These are phyloP conservation scores for Vultur gryphus DNA, from an alignment of 2,797 vertebrate genomes.

Conservation along the genomic window DNA sequence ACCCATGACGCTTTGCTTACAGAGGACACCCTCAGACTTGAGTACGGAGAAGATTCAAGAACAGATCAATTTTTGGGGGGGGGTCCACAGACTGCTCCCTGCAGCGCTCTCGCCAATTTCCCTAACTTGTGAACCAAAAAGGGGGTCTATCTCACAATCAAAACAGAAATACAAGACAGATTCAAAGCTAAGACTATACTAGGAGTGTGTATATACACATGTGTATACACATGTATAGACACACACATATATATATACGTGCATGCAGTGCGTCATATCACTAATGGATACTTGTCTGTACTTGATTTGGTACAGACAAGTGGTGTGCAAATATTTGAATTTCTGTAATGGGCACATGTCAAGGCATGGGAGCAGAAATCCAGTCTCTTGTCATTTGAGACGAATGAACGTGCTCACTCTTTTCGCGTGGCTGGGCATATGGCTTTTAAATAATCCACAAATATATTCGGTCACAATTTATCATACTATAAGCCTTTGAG, in stretches of 20 bases:
- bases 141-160: neutral
- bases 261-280: neutral
- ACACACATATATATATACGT: neutral
- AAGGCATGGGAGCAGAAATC: neutral
- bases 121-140: neutral
- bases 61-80: accelerated
- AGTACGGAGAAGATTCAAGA: neutral
- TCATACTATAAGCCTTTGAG: neutral
- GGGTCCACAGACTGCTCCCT: neutral
- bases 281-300: neutral
- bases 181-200: neutral
- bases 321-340: neutral
- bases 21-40: neutral
- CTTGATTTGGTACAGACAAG: no score
- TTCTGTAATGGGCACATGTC: neutral
- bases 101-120: neutral
- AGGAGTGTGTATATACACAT: neutral
- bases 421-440: neutral
- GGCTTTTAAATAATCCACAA: neutral
- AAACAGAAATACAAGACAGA: neutral
- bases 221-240: neutral
- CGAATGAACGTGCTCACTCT: neutral
- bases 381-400: neutral
- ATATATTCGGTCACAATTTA: neutral
- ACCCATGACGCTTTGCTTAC: accelerated